Evolutionary conservation across 2,888 invertebrate species (phyloP), one percentile per base, ranked within the genome.

Genomic region (Nephrotoma guestfalica): DNA sequence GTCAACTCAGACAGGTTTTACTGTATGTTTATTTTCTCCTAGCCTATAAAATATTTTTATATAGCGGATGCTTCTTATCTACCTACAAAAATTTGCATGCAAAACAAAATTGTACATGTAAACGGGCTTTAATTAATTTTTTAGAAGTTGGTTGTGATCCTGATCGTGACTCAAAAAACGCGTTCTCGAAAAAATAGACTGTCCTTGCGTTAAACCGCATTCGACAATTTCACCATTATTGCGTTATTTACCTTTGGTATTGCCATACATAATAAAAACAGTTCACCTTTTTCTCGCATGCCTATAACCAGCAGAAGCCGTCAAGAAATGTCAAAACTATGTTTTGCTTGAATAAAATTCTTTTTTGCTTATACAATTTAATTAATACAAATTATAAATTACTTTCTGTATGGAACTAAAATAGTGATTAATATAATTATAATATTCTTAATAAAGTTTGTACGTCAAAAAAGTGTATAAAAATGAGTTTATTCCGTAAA

Each of bases 401-500:
- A 71, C 11, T 30, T 71, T 71, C 71, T 71, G 30, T 71, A 71
- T 71, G 71, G 71, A 71, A 30, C 30, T 71, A 71, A 71, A 71
- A 71, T 51, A 71, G 71, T 71, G 71, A 9, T 71, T 71, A 30
- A 30, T 71, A 30, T 71, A 71, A 11, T 71, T 30, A 71, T 9
- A 71, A 30, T 71, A 57, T 30, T 9, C 7, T 71, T 7, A 30
- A 71, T 71, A 71, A 9, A 71, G 18, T 30, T 71, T n/a, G 30
- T 71, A 71, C 71, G 9, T 9, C 9, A 71, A 4, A 71, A 18
- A 71, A 71, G 71, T 71, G 30, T 6, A 71, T 30, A 71, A 91
- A 89, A 89, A 96, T 97, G 96, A 96, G 96, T 87, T 91, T 97
- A 88, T 97, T 97, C 92, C 95, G 96, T 89, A 97, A 97, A 92